These are phyloP conservation scores for Sparus aurata DNA, from an alignment of 2,797 vertebrate genomes.

Conservation along the genomic window DNA sequence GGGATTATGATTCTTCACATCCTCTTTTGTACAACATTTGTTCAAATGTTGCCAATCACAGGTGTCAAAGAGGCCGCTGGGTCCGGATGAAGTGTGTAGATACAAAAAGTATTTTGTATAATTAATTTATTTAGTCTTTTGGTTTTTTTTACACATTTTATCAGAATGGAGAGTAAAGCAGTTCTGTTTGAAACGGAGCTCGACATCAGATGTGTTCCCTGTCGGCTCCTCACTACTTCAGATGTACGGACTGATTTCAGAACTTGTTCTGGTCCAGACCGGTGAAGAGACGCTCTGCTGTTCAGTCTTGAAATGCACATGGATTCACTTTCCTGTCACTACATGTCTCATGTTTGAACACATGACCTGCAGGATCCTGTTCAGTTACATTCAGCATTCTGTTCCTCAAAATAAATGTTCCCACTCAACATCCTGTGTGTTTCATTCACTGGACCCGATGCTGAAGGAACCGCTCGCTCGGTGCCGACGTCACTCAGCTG, in stretches of 20 bases:
- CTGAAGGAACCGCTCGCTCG: not conserved
- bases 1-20: conserved; percentile 8
- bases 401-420: conserved; percentile 60
- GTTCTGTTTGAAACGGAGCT: not conserved
- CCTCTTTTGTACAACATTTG: conserved; percentile 6
- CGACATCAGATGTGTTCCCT: not conserved
- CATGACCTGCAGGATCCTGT: conserved; percentile 5
- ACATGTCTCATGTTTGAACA: conserved; percentile 10
- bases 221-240: not conserved
- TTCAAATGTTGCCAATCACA: conserved; percentile 58
- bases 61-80: conserved; percentile 25
- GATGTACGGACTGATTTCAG: not conserved
- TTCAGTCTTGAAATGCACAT: conserved; percentile 14
- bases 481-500: no score
- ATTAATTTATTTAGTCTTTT: conserved; percentile 27
- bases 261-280: not conserved
- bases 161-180: not conserved
- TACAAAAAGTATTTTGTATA: conserved; percentile 13
- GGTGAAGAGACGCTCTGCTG: not conserved
- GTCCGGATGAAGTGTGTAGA: not conserved
- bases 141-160: conserved; percentile 4
- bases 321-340: conserved; percentile 9
- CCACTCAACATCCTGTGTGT: conserved; percentile 2
- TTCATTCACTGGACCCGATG: not conserved
- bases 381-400: conserved; percentile 6